Evolutionary conservation across 64 coral and sea anemone genomes (phyloP).

Genomic region (Dendrophyllia cribrosa): DNA sequence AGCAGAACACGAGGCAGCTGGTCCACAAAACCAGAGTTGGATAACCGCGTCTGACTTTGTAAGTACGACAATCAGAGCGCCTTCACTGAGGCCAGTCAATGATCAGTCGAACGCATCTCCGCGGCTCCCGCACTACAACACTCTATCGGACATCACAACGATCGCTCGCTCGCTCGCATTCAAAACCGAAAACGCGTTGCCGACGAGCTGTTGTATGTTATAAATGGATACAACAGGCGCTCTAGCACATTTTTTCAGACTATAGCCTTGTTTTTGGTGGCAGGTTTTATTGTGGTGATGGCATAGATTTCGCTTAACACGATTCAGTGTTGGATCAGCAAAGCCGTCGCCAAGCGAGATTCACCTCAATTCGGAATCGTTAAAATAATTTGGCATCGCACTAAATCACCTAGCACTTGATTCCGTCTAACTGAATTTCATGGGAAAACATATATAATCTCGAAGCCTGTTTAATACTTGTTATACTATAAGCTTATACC

Average conservation of each 20-base stretch:
- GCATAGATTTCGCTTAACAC: neutral
- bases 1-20: slow-evolving; percentile 88
- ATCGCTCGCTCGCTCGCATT: neutral
- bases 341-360: slow-evolving; percentile 25
- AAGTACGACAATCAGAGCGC: slow-evolving; percentile 68
- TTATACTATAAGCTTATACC: neutral
- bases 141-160: too few relatives aligned
- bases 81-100: slow-evolving; percentile 27
- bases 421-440: slow-evolving; percentile 1
- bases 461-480: neutral
- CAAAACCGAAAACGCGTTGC: neutral
- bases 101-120: slow-evolving; percentile 1
- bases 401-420: slow-evolving; percentile 39
- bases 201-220: neutral
- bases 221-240: neutral
- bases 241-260: slow-evolving; percentile 18
- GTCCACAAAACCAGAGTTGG: slow-evolving; percentile 78
- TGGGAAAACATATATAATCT: neutral
- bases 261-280: neutral
- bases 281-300: neutral
- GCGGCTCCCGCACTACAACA: neutral
- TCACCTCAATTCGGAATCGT: slow-evolving; percentile 9
- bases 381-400: slow-evolving; percentile 47
- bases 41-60: slow-evolving; percentile 89
- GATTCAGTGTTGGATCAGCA: neutral